Percentiles rank a stretch among this genome's conserved stretches.
Conservation (phyloP, 2,888 invertebrate species). For the Cerastis leucographa region DNA sequence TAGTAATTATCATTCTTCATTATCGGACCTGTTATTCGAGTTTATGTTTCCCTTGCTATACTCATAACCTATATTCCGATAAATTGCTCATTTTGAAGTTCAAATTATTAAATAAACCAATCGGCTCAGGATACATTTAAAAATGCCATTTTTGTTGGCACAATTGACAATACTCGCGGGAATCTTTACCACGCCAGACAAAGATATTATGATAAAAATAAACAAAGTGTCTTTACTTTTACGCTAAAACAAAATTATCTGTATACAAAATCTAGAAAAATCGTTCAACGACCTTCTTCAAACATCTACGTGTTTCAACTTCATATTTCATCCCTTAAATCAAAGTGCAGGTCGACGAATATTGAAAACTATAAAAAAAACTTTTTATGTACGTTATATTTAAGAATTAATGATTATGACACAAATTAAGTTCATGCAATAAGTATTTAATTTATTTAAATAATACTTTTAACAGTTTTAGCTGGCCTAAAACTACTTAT, state of each 20-base stretch:
- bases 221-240: background rate
- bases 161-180: background rate
- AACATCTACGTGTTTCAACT: background rate
- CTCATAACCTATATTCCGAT: background rate
- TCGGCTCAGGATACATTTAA: too few species aligned
- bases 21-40: background rate
- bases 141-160: background rate
- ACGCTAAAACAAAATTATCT: background rate
- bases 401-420: conserved; percentile 4
- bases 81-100: conserved; percentile 15
- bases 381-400: conserved; percentile 12
- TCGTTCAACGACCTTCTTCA: conserved; percentile 2
- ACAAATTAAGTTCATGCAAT: background rate
- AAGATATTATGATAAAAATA: background rate
- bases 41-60: conserved; percentile 10
- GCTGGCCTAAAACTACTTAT: conserved; percentile 71
- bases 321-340: background rate
- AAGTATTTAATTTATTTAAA: conserved; percentile 22
- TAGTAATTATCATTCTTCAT: background rate
- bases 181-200: conserved; percentile 7
- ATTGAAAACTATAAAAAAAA: background rate
- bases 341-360: conserved; percentile 23
- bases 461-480: conserved; percentile 65
- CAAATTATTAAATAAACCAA: background rate
- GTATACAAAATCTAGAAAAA: background rate